Evolutionary conservation across 2,888 invertebrate species (phyloP), one percentile per base, ranked within the genome.

Genomic region (Hymenopus coronatus): DNA sequence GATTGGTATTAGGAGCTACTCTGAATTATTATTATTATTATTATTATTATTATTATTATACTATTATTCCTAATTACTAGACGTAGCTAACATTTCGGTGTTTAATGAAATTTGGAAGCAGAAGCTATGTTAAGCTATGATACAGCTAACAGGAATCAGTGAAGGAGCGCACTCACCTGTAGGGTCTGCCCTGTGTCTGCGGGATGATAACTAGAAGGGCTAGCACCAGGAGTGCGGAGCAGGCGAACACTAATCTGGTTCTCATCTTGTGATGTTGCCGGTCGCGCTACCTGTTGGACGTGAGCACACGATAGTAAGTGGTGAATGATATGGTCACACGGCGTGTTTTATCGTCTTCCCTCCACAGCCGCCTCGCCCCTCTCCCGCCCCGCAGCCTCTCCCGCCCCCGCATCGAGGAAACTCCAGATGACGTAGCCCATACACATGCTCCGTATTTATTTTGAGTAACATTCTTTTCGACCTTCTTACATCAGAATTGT

Each of bases 101-200:
- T 40, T 40, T 33, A 1, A 84, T 30, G 3, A 30, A 8, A n/a
- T 25, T 28, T 84, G 84, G 33, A 28, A 84, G 3, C 9, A 20
- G 40, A n/a, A 84, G 30, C 27, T 27, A 40, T 3, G n/a, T 84
- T 28, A 20, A 28, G n/a, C 27, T 27, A 40, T 3, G n/a, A 33
- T 28, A 20, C 15, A 9, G 12, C 40, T 40, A 40, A 12, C 40
- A 12, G 12, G 12, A 40, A 40, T 1, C 12, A 40, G 15, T 15
- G n/a, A 40, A 25, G 46, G 7, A 14, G 30, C 40, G 28, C 81
- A n/a, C 88, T 54, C 70, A 88, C 88, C 88, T 88, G 30, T 83
- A 84, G 0, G 88, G 88, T 28, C 88, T 88, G 4, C 70, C 88
- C 27, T 88, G 84, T 2, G 88, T 84, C 28, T 83, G 84, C 25